Base-by-base conservation (phyloP, 2,888 invertebrate genomes). In the Platycheirus albimanus region DNA sequence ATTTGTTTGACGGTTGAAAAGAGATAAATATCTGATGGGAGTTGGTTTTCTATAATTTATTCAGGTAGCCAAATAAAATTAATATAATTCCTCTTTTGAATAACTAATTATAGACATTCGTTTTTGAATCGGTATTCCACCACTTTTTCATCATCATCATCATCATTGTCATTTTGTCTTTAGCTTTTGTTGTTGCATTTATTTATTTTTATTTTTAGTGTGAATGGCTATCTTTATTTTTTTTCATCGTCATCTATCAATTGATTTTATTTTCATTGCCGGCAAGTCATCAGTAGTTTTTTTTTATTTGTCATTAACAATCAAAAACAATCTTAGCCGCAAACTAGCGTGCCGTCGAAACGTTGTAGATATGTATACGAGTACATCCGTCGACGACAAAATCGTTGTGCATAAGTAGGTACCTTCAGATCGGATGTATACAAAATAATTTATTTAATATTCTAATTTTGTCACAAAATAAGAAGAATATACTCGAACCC, bases 31-130 rank as follows among this genome's bases (percentile, higher is more conserved):
- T 80, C 70, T 75, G 70, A 64, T 67, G 63, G 63, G 69, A 41
- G 10, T 28, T 41, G 24, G 15, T 41, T 64, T 76, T 45, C 52
- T 63, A 72, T 81, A 81, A 81, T 81, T 81, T 81, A 81, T 81
- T 81, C 81, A 76, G 77, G 81, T 81, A 81, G 81, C 77, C 61
- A 77, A 81, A 77, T 72, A 81, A 77, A 81, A 77, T 81, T 81
- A 81, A 81, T 81, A 81, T 72, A 77, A 81, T 81, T 81, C 77
- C 47, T 81, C 81, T 81, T 71, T 54, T 81, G 81, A 77, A 81
- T 81, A 81, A 61, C 81, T 71, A 71, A 77, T 81, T 81, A 76
- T 81, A 76, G 76, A 76, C 52, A 76, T 66, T 81, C 71, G 76
- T 66, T 66, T 61, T 58, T 20, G 81, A 76, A 81, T 76, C 64